Conservation (phyloP, 2,888 invertebrate species). For the Cephalotes varians region DNA sequence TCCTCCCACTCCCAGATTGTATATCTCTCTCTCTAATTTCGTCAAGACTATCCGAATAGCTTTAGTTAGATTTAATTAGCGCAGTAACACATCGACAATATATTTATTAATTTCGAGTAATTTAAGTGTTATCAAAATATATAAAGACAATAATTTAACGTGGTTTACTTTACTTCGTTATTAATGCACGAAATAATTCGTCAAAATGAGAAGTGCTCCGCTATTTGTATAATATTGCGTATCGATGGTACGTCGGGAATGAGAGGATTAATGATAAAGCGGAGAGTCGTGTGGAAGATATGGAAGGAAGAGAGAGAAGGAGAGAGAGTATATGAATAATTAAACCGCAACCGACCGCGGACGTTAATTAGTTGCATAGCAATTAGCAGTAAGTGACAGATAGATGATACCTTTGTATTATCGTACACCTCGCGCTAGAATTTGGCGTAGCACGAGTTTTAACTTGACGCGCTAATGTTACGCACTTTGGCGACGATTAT, state of each 20-base stretch:
- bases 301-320: slow-evolving; percentile 14
- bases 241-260: not conserved
- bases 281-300: slow-evolving; percentile 18
- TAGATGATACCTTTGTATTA: slow-evolving; percentile 75
- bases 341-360: slow-evolving; percentile 69
- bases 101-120: slow-evolving; percentile 8
- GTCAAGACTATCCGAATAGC: not conserved
- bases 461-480: slow-evolving; percentile 76
- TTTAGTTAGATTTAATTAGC: not conserved
- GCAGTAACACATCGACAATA: not conserved
- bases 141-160: slow-evolving; percentile 15
- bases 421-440: slow-evolving; percentile 73
- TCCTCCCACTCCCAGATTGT: slow-evolving; percentile 20
- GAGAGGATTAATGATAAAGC: slow-evolving; percentile 46
- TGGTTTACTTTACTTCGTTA: slow-evolving; percentile 14
- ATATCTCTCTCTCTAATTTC: not conserved
- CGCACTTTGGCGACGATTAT: slow-evolving; percentile 73
- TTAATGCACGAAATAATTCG: slow-evolving; percentile 12
- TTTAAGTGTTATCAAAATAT: slow-evolving; percentile 10
- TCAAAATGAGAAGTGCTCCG: not conserved
- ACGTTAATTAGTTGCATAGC: slow-evolving; percentile 80
- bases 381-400: slow-evolving; percentile 58
- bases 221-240: slow-evolving; percentile 6
- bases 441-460: slow-evolving; percentile 71
- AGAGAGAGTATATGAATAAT: slow-evolving; percentile 20